Evolutionary conservation across 1,140 invertebrate genomes (phyloP), one percentile per base, ranked within the genome.

Genomic region (Heliconius himera): DNA sequence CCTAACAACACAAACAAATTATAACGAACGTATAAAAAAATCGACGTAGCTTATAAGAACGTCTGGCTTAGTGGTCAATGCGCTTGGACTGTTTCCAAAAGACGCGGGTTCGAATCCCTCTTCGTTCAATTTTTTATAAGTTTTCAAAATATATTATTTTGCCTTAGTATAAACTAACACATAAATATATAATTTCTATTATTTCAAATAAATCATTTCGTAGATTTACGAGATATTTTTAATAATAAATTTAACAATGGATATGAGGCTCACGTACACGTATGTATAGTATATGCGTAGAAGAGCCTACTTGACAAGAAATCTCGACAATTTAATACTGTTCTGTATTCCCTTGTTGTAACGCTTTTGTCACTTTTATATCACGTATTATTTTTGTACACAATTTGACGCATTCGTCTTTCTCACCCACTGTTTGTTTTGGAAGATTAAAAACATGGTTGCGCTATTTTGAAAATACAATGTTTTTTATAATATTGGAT

Each of bases 401-500:
- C 26, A 29, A 16, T 66, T 66, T 66, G 22, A 66, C 26, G 60
- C 26, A 66, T 66, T 66, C 3, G 38, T 33, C n/a, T 29, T 51
- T 33, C 33, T 29, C 18, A 20, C 49, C 16, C 11, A 46, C 70
- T 70, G 74, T 76, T 79, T 81, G 75, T 77, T 81, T 81, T 71
- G 75, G 72, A 73, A 60, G 72, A 46, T 22, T 72, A 70, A 76
- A 80, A 71, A 49, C 36, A 56, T 13, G 41, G 73, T 38, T 77
- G 41, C 8, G 70, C 77, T 83, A 81, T 81, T 83, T 81, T 79
- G 60, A 74, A 81, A 76, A 36, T 36, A 80, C 70, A 76, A 73
- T 73, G 73, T 75, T 76, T 77, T 76, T 66, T 83, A 49, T 80
- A 80, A 77, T 18, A 70, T 81, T 83, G 82, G 82, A 80, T 13